Evolutionary conservation across 2,113 vertebrate genomes (phyloP).

Genomic region (Progne subis): DNA sequence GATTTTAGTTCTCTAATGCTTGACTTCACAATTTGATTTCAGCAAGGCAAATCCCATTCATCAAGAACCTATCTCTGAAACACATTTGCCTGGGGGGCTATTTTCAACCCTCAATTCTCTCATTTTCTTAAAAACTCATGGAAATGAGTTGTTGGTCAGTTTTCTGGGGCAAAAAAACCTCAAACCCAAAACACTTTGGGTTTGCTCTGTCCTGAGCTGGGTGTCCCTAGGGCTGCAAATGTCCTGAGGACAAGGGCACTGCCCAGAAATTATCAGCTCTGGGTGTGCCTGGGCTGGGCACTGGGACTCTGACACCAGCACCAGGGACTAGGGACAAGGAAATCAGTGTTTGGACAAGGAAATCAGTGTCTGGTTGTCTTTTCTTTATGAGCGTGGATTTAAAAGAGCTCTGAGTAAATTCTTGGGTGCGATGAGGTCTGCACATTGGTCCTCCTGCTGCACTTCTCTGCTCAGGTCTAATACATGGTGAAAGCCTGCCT

Average conservation of each 20-base stretch:
- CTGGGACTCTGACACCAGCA: background rate
- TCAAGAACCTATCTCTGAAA: background rate
- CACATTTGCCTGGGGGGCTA: background rate
- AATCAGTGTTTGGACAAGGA: background rate
- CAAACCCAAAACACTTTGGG: background rate
- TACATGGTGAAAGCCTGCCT: background rate
- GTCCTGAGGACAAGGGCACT: background rate
- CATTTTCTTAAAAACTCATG: background rate
- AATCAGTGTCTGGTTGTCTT: background rate
- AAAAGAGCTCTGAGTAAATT: background rate
- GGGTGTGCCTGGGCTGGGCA: background rate
- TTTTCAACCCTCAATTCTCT: background rate
- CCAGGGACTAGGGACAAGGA: background rate
- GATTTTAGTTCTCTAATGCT: background rate
- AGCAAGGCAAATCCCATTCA: background rate
- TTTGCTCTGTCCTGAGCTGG: background rate
- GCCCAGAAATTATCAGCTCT: background rate
- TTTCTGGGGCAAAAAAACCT: background rate
- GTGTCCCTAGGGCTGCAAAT: background rate
- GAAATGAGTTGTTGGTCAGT: background rate
- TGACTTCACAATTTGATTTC: constrained; percentile 44
- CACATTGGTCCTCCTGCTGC: background rate
- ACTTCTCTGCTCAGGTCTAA: background rate
- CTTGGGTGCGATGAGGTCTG: background rate
- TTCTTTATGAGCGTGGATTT: background rate